Evolutionary conservation across 64 coral and sea anemone species (phyloP), one percentile per base, ranked within the genome.

Genomic region (Actinia tenebrosa): DNA sequence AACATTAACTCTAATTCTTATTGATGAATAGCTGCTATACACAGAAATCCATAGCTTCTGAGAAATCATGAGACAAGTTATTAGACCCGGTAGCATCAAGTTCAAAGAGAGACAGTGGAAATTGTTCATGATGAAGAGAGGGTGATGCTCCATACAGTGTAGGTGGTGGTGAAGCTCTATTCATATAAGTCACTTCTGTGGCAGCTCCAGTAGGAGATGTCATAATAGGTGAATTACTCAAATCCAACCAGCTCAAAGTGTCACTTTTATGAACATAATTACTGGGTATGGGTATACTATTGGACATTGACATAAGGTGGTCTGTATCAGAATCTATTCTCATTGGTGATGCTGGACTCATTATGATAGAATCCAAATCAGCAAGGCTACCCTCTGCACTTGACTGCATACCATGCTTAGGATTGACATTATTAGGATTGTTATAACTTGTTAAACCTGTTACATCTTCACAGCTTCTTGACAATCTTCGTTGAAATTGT

Each of bases 31-130:
- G 16, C 56, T 87, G 7, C 60, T 87, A 92, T 15, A 87, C 79
- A 56, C 90, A 92, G 78, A 87, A 92, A 92, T 92, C 90, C 90
- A 92, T 92, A 20, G 90, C 64, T 84, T 92, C 90, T 82, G 84
- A 27, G 80, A 87, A 92, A 27, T 92, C 90, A 83, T 63, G 78
- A 16, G 90, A 60, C 11, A 86, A 77, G 78, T 92, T 83, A 43
- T 79, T 58, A 19, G 84, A 61, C 23, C 84, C 86, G 3, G 71
- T 82, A 25, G 59, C 83, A 80, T 92, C 90, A 45, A 92, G 50
- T 22, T 92, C 90, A 92, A 92, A 92, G 5, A 92, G 45, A 26
- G 90, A 87, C 13, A 92, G 45, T 10, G 84, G 77, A 43, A 87
- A 87, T 80, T 79, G 56, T 87, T 92, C 90, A 45, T 46, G 50